phyloP scores from a whole-genome alignment of 2,888 invertebrate genomes.

The Drosophila helvetica region DNA sequence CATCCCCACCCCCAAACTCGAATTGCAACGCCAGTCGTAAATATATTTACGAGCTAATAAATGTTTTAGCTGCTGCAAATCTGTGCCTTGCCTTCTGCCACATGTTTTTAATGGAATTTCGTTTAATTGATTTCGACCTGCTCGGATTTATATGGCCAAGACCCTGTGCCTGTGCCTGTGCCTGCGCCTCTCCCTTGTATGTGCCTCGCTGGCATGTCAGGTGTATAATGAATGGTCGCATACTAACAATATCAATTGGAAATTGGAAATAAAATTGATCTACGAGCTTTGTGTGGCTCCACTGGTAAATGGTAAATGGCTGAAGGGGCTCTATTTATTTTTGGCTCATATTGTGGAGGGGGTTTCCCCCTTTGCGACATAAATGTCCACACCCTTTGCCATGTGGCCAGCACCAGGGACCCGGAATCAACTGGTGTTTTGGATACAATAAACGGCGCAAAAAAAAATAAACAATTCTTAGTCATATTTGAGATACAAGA shows the following conservation, averaged over 20 bases:
- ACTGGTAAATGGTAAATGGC: background rate
- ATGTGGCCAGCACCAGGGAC: background rate
- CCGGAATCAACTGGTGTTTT: conserved; percentile 1
- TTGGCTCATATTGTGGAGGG: conserved; percentile 8
- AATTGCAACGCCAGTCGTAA: conserved; percentile 41
- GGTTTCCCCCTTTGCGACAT: conserved; percentile 1
- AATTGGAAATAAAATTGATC: conserved; percentile 57
- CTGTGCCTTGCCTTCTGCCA: conserved; percentile 9
- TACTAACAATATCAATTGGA: conserved; percentile 29
- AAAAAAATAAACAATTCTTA: conserved; percentile 16
- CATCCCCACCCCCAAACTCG: background rate
- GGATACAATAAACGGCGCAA: conserved; percentile 1
- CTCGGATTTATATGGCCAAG: background rate
- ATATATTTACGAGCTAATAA: conserved; percentile 67
- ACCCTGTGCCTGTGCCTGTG: background rate
- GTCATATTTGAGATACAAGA: conserved; percentile 10
- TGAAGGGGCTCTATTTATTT: background rate
- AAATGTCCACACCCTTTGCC: background rate
- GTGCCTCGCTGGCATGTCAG: conserved; percentile 35
- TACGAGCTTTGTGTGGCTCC: conserved; percentile 14
- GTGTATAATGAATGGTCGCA: conserved; percentile 34
- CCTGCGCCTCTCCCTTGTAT: background rate
- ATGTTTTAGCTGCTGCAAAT: conserved; percentile 65
- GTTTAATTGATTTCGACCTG: conserved; percentile 25
- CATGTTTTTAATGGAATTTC: conserved; percentile 2